Evolutionary conservation across 2,797 vertebrate genomes (phyloP), one percentile per base, ranked within the genome.

Genomic region (Diceros bicornis): DNA sequence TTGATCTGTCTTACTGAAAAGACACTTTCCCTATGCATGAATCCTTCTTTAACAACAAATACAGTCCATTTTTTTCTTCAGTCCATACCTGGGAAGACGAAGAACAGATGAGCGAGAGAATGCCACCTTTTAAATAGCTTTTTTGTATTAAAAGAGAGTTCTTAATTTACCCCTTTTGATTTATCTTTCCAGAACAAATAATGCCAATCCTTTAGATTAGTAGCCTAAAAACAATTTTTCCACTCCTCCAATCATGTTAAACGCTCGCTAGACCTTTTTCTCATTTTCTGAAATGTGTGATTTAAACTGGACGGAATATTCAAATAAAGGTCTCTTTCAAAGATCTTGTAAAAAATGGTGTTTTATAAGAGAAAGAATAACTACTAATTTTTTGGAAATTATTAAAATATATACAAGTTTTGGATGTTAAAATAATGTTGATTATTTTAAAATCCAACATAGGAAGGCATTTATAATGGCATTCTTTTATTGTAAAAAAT

Each of bases 181-280:
- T 97, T 81, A 34, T 94, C 32, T 62, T 79, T 71, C 50, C 41
- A 74, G 32, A 96, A 75, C 62, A 78, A 91, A 72, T 68, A 85
- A 78, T 32, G 18, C 0, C 37, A 74, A 32, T 16, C n/a, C 12
- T 69, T 88, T 91, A 61, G 41, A 20, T 75, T 89, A 68, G 77
- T 84, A 89, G 17, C 50, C 71, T 71, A 79, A 77, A n/a, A 68
- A 89, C 29, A 82, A 69, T 64, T 68, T 84, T 47, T 4, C 18
- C 11, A 83, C 5, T 3, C 4, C 8, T 89, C 64, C 55, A 81
- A 13, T 90, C n/a, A 92, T 9, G 13, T 41, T 89, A 88, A 81
- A 61, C 64, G 9, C 0, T 74, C 20, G 37, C 74, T 77, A 82
- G n/a, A 37, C 23, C 25, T 4, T 66, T 37, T 82, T 20, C 55